Base-by-base conservation (phyloP, 2,888 invertebrate genomes). In the Caenorhabditis becei region DNA sequence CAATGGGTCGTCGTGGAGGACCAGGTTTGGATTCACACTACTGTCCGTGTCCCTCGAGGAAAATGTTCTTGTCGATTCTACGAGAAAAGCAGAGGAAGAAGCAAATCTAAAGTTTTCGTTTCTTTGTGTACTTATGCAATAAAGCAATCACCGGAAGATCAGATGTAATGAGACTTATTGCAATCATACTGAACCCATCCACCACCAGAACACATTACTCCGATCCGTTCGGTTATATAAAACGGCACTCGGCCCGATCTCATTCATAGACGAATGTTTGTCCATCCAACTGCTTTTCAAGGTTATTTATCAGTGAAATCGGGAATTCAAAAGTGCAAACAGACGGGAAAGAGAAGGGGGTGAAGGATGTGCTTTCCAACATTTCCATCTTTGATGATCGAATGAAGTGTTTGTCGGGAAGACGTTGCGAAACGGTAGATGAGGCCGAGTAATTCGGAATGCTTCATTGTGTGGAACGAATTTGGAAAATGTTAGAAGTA, bases 21-120 rank as follows among this genome's bases (percentile, higher is more conserved):
- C 78, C 78, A 2, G 84, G 83, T 32, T 20, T 70, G 5, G 84
- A 85, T 26, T 83, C 79, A 14, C 67, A 74, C 58, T 85, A 85
- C 49, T 83, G 84, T 62, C 84, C 84, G 11, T 85, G 84, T 62
- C 84, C 83, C 18, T 58, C 77, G 16, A 35, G 79, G 1, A 82
- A 67, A 32, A 66, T 81, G 54, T 75, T 70, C 37, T 14, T 58
- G 51, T 75, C 75, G n/a, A 49, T 74, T 37, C 20, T 75, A 10
- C 4, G 20, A 47, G 20, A 47, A 18, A 47, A 18, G 11, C n/a
- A 66, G 59, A 37, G 49, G 23, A 74, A 65, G 59, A 72, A 72
- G n/a, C 72, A 72, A 37, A 26, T 47, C 10, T 56, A 23, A 54
- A 41, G 18, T 58, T 20, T 47, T 47, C 47, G 2, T 47, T 47